Evolutionary conservation across 2,113 vertebrate genomes (phyloP).

Genomic region (Perca flavescens): DNA sequence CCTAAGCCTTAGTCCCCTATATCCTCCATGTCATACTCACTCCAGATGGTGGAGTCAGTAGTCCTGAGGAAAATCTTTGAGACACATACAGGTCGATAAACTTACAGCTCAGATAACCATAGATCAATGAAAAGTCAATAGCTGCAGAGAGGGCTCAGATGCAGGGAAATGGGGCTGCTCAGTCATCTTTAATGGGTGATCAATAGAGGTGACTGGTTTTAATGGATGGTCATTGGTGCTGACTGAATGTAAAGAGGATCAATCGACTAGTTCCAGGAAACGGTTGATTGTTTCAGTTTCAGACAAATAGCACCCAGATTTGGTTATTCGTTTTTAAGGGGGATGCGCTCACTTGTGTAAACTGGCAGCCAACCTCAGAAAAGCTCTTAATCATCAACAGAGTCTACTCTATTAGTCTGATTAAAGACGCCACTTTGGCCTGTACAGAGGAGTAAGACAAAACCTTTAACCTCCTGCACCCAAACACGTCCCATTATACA

Average conservation of each 20-base stretch:
- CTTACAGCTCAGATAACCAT: constrained; percentile 58
- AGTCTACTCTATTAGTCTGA: constrained; percentile 25
- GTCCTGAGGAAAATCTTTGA: constrained; percentile 9
- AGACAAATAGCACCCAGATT: constrained; percentile 39
- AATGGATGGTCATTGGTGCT: constrained; percentile 61
- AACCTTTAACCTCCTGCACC: constrained; percentile 18
- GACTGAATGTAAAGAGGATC: constrained; percentile 61
- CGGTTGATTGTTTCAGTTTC: constrained; percentile 37
- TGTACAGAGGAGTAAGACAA: constrained; percentile 3
- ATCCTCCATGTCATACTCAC: constrained; percentile 1
- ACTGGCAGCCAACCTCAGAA: constrained; percentile 11
- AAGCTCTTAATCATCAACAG: constrained; percentile 37
- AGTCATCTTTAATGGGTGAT: constrained; percentile 60
- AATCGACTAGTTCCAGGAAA: constrained; percentile 55
- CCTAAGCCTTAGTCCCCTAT: constrained; percentile 8
- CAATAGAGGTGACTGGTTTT: constrained; percentile 69
- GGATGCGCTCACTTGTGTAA: constrained; percentile 6
- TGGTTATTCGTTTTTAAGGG: constrained; percentile 14
- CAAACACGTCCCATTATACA: neutral
- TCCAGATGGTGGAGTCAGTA: constrained; percentile 35
- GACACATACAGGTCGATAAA: constrained; percentile 8
- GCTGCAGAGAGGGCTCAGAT: constrained; percentile 37
- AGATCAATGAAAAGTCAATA: constrained; percentile 64
- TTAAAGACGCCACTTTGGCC: constrained; percentile 23
- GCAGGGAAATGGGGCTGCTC: constrained; percentile 41